phyloP scores from a whole-genome alignment of 2,797 vertebrate genomes.

The Eremophila alpestris region DNA sequence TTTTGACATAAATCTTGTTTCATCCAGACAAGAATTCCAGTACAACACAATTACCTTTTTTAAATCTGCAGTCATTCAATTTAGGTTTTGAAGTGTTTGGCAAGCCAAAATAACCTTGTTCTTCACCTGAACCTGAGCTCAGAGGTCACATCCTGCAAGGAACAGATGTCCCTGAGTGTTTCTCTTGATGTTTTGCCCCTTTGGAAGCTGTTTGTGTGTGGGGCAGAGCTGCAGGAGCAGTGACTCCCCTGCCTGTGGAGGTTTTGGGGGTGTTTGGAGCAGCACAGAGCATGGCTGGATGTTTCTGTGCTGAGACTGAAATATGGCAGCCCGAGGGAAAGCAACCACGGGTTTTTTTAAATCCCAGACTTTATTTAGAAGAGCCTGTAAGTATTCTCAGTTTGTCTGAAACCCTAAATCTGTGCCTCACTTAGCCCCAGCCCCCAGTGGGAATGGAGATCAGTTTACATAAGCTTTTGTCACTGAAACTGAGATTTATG shows the following conservation, averaged over 20 bases:
- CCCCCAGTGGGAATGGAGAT: background rate
- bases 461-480: slow-evolving; percentile 60
- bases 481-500: slow-evolving; percentile 43
- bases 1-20: background rate
- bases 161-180: accelerated
- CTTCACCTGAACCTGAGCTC: background rate
- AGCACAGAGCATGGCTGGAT: background rate
- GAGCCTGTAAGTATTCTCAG: background rate
- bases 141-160: accelerated
- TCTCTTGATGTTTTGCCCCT: accelerated
- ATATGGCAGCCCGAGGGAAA: background rate
- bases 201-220: background rate
- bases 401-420: slow-evolving; percentile 24
- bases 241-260: background rate
- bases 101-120: background rate
- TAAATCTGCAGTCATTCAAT: background rate
- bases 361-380: background rate
- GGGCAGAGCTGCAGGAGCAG: background rate
- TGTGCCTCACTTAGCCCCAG: slow-evolving; percentile 1
- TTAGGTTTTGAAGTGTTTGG: background rate
- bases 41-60: accelerated
- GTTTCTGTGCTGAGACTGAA: background rate
- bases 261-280: background rate
- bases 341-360: background rate
- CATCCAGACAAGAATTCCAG: background rate